Evolutionary conservation across 1,140 invertebrate species (phyloP).

Genomic region (Danaus melanippus): DNA sequence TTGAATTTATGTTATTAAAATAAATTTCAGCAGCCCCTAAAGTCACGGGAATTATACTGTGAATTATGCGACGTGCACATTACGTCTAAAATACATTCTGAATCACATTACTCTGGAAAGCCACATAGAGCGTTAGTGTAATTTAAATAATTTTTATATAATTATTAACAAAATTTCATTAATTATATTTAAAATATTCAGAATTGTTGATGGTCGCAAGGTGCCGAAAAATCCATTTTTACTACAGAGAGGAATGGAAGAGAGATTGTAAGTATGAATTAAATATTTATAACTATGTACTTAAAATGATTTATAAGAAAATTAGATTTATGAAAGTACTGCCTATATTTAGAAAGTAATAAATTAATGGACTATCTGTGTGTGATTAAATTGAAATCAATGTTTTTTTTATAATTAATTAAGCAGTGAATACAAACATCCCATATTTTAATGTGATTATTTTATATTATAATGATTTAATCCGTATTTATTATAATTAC

Average conservation of each 20-base stretch:
- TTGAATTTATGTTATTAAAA: neutral
- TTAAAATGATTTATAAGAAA: no score
- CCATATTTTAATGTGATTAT: no score
- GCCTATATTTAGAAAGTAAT: no score
- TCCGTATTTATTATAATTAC: slow-evolving; percentile 1
- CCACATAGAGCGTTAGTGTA: slow-evolving; percentile 47
- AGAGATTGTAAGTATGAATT: slow-evolving; percentile 40
- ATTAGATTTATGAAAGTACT: no score
- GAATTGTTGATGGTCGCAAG: slow-evolving; percentile 50
- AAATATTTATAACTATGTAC: no score
- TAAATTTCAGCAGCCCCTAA: slow-evolving; percentile 40
- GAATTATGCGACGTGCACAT: slow-evolving; percentile 58
- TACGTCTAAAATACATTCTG: slow-evolving; percentile 46
- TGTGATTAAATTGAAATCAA: neutral
- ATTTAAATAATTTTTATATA: neutral
- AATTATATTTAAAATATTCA: slow-evolving; percentile 23
- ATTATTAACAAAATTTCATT: slow-evolving; percentile 8
- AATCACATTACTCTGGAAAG: slow-evolving; percentile 48
- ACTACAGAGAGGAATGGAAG: slow-evolving; percentile 36
- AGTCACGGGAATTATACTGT: slow-evolving; percentile 49
- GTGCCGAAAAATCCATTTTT: slow-evolving; percentile 42
- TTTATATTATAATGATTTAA: no score
- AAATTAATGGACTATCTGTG: neutral
- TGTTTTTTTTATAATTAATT: no score
- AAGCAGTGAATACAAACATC: no score